Percentiles rank a stretch among this genome's conserved stretches.
phyloP scores from a whole-genome alignment of 64 coral and sea anemone genomes.

The Dendrophyllia cribrosa region DNA sequence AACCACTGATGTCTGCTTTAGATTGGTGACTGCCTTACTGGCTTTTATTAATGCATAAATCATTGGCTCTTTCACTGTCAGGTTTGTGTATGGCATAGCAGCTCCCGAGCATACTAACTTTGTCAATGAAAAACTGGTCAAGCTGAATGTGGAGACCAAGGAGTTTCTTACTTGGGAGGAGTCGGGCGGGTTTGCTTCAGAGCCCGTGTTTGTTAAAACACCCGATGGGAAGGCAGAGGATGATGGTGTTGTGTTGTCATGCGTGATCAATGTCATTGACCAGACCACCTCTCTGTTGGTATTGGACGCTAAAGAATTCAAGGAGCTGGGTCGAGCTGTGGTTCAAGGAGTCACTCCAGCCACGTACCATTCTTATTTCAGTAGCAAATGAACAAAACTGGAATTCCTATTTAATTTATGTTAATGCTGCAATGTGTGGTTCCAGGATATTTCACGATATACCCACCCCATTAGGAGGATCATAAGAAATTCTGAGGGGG shows the following conservation, averaged over 20 bases:
- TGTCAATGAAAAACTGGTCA: constrained; percentile 53
- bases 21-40: no score
- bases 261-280: constrained; percentile 74
- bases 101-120: background rate
- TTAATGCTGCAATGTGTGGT: no score
- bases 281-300: constrained; percentile 72
- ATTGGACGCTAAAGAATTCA: constrained; percentile 79
- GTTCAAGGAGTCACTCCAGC: constrained; percentile 71
- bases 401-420: no score
- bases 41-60: background rate
- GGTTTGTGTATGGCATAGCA: constrained; percentile 67
- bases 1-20: no score
- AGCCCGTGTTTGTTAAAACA: constrained; percentile 88
- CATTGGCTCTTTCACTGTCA: background rate
- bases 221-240: constrained; percentile 78
- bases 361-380: constrained; percentile 66
- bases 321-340: constrained; percentile 70
- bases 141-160: constrained; percentile 71
- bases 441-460: no score
- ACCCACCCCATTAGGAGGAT: no score
- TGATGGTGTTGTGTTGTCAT: constrained; percentile 85
- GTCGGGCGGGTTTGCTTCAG: constrained; percentile 64
- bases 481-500: no score
- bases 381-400: background rate
- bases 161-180: constrained; percentile 70